Percentiles rank a stretch among this genome's conserved stretches.
phyloP scores from a whole-genome alignment of 1,140 invertebrate genomes.

The Drosophila dunni region DNA sequence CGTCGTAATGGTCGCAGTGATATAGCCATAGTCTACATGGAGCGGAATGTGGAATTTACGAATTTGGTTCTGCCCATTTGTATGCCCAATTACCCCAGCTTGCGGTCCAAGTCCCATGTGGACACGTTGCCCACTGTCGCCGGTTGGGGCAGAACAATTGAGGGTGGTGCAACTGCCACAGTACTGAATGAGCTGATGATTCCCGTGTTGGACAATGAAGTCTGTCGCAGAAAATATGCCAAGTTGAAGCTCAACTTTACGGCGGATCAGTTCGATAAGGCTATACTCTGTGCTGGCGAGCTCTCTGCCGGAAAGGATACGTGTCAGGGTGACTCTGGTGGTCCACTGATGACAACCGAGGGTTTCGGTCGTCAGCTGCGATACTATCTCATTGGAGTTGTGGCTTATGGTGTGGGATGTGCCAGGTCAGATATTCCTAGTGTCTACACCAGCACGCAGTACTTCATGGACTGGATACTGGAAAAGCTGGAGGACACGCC shows the following conservation, averaged over 20 bases:
- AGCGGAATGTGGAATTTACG: conserved; percentile 65
- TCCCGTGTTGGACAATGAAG: conserved; percentile 88
- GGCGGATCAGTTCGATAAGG: conserved; percentile 85
- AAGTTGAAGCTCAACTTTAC: conserved; percentile 87
- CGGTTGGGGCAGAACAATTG: conserved; percentile 89
- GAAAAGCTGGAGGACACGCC: conserved; percentile 60
- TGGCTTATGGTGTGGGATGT: conserved; percentile 89
- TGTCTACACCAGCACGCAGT: conserved; percentile 89
- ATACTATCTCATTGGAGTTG: conserved; percentile 88
- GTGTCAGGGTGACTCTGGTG: conserved; percentile 94
- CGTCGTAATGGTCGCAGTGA: conserved; percentile 66
- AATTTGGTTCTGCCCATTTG: conserved; percentile 66
- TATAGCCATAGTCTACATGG: conserved; percentile 70
- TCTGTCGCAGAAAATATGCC: conserved; percentile 87
- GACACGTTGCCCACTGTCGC: conserved; percentile 88
- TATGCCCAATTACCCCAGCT: conserved; percentile 43
- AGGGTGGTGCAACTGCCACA: conserved; percentile 86
- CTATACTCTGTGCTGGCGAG: conserved; percentile 91
- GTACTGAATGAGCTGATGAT: conserved; percentile 89
- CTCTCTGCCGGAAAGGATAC: conserved; percentile 90
- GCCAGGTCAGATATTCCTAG: conserved; percentile 89
- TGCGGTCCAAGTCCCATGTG: conserved; percentile 65
- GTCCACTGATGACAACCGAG: conserved; percentile 89
- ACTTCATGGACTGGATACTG: conserved; percentile 86
- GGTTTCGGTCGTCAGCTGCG: conserved; percentile 18